phyloP scores from a whole-genome alignment of 2,113 vertebrate genomes.

The Promerops cafer region DNA sequence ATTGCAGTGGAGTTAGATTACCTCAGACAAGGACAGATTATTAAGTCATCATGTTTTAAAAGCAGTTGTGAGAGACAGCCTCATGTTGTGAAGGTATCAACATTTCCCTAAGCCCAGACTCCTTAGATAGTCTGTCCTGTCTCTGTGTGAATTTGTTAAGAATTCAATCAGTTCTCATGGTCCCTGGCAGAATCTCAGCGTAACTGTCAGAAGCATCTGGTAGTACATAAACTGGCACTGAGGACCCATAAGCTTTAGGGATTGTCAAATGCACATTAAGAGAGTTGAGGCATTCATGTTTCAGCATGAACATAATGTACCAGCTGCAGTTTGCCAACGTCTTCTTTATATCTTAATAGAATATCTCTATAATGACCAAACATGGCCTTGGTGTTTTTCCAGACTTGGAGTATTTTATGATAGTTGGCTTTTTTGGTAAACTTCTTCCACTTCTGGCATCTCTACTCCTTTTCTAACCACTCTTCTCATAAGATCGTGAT shows the following conservation, averaged over 20 bases:
- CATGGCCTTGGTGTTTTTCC: background rate
- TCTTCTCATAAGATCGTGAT: background rate
- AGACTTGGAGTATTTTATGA: background rate
- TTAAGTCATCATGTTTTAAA: background rate
- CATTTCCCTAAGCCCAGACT: background rate
- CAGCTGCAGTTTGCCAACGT: background rate
- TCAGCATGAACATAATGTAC: background rate
- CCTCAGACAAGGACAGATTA: background rate
- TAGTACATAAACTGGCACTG: background rate
- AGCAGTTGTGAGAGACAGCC: background rate
- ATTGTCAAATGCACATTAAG: background rate
- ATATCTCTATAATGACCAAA: background rate
- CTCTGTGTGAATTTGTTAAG: background rate
- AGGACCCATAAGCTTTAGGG: background rate
- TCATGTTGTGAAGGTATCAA: background rate
- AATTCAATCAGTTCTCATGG: background rate
- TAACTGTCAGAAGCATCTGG: background rate
- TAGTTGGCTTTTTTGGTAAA: background rate
- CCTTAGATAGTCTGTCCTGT: background rate
- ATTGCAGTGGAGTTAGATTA: background rate
- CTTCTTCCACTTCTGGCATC: background rate
- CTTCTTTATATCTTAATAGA: background rate
- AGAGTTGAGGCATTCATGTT: background rate
- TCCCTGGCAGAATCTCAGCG: background rate
- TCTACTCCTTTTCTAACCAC: background rate